Evolutionary conservation across 2,113 vertebrate genomes (phyloP).

Genomic region (Baryphthengus martii): DNA sequence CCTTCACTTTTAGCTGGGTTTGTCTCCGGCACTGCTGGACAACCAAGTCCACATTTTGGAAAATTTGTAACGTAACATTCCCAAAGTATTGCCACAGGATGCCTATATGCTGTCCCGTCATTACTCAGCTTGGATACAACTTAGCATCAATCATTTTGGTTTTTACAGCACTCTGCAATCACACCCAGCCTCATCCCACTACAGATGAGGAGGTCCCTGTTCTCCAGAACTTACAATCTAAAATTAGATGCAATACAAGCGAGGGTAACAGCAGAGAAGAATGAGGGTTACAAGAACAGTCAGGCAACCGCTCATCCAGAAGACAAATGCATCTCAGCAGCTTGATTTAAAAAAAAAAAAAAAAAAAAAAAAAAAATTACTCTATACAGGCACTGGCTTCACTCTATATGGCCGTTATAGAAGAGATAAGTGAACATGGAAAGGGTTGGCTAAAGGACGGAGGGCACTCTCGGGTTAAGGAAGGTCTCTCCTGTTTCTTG

Average conservation of each 20-base stretch:
- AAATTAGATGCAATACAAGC: background rate
- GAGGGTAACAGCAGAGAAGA: background rate
- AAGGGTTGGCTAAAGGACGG: background rate
- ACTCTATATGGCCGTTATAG: background rate
- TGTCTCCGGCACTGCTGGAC: background rate
- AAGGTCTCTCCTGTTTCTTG: conserved; percentile 27
- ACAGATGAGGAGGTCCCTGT: background rate
- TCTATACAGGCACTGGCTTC: background rate
- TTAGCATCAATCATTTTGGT: background rate
- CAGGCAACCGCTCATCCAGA: background rate
- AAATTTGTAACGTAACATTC: background rate
- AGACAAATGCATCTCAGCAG: background rate
- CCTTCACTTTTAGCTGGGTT: background rate
- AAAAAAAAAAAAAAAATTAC: background rate
- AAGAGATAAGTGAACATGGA: background rate
- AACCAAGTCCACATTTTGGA: background rate
- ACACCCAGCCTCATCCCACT: background rate
- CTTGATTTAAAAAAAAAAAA: background rate
- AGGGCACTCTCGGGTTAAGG: background rate
- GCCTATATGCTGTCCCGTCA: background rate
- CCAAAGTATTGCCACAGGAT: background rate
- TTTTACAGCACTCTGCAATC: background rate
- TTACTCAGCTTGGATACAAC: background rate
- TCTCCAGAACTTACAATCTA: conserved; percentile 57
- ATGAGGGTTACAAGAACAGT: background rate